Evolutionary conservation across 2,113 vertebrate genomes (phyloP).

Genomic region (Amphiprion ocellaris): DNA sequence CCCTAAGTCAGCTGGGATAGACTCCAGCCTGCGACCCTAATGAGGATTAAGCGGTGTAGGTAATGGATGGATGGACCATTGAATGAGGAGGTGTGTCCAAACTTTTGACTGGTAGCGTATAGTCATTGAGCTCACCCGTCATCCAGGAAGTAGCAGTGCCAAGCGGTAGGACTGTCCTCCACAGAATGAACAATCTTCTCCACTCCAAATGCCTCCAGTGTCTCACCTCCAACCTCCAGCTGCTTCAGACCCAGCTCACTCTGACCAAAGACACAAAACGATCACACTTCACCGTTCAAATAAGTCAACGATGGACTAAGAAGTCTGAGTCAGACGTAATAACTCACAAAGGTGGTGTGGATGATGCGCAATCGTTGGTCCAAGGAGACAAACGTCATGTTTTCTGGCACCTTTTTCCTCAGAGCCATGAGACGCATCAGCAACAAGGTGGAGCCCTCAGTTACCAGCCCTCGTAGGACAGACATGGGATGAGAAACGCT

Average conservation of each 20-base stretch:
- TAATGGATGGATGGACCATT: too few relatives aligned
- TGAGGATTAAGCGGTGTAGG: too few relatives aligned
- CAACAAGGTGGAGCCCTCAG: slow-evolving; percentile 89
- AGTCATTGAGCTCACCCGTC: slow-evolving; percentile 85
- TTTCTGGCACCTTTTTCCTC: slow-evolving; percentile 76
- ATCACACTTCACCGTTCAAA: background rate
- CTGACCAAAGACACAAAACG: slow-evolving; percentile 66
- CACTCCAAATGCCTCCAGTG: slow-evolving; percentile 87
- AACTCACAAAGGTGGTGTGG: slow-evolving; percentile 87
- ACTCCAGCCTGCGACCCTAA: too few relatives aligned
- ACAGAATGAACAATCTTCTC: slow-evolving; percentile 79
- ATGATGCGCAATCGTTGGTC: slow-evolving; percentile 82
- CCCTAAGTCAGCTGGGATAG: too few relatives aligned
- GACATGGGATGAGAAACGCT: slow-evolving; percentile 69
- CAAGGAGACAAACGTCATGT: slow-evolving; percentile 86
- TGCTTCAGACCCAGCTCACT: slow-evolving; percentile 81
- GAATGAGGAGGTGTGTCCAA: too few relatives aligned
- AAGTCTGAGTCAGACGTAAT: background rate
- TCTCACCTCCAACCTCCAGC: slow-evolving; percentile 76
- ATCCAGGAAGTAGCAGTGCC: slow-evolving; percentile 90
- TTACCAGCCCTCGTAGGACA: slow-evolving; percentile 85
- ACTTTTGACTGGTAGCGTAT: too few relatives aligned
- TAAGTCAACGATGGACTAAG: background rate
- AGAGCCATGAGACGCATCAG: slow-evolving; percentile 89
- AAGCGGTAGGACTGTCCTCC: slow-evolving; percentile 71